Percentiles rank a stretch among this genome's conserved stretches.
Evolutionary conservation across 2,797 vertebrate species (phyloP).

Genomic region (Sebastolobus altivelis): DNA sequence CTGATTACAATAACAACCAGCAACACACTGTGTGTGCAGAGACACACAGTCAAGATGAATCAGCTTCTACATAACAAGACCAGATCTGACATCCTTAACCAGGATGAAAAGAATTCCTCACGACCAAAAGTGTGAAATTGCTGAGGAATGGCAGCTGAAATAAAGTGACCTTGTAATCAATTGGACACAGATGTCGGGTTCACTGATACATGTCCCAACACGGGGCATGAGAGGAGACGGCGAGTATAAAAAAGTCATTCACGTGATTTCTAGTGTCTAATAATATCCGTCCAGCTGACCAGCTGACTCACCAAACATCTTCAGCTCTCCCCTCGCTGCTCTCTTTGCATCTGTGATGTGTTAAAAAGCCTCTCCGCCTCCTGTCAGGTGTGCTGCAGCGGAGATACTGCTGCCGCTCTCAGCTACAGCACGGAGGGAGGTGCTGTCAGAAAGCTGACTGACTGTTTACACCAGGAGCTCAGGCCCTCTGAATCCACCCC

Average conservation of each 20-base stretch:
- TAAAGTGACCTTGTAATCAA: slow-evolving; percentile 31
- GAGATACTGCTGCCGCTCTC: slow-evolving; percentile 17
- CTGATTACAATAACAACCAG: slow-evolving; percentile 59
- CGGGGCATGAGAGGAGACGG: background rate
- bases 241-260: background rate
- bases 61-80: slow-evolving; percentile 6
- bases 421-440: slow-evolving; percentile 20
- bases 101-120: slow-evolving; percentile 54
- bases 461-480: slow-evolving; percentile 6
- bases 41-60: slow-evolving; percentile 18
- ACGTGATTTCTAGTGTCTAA: slow-evolving; percentile 18
- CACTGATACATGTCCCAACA: background rate
- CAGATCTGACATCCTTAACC: slow-evolving; percentile 35
- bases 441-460: slow-evolving; percentile 27
- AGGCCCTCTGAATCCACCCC: slow-evolving; percentile 4
- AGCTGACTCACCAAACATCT: slow-evolving; percentile 56
- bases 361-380: background rate
- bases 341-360: slow-evolving; percentile 9
- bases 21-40: background rate
- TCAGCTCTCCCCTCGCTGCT: slow-evolving; percentile 1
- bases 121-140: slow-evolving; percentile 54
- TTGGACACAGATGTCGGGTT: slow-evolving; percentile 28
- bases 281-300: slow-evolving; percentile 37
- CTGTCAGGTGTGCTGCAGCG: slow-evolving; percentile 33
- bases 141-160: slow-evolving; percentile 38